These are phyloP conservation scores for Propithecus deckenii DNA, from an alignment of 2,797 vertebrate species.

Conservation along the genomic window DNA sequence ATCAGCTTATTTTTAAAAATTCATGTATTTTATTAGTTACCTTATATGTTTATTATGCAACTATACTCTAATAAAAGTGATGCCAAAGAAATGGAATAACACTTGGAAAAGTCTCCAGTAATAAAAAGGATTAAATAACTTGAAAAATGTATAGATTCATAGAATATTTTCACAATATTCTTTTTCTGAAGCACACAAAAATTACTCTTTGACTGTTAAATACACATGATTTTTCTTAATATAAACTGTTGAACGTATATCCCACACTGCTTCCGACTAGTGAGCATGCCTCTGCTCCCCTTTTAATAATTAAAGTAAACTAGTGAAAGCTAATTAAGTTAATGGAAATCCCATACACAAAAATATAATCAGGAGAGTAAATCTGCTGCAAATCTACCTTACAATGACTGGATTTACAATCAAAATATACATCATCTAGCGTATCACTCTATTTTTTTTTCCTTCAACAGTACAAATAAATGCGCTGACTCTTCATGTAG, in stretches of 20 bases:
- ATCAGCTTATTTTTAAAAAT: not conserved
- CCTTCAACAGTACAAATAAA: not conserved
- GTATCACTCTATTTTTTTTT: not conserved
- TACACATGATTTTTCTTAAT: not conserved
- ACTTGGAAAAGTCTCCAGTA: not conserved
- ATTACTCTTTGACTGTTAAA: not conserved
- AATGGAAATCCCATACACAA: not conserved
- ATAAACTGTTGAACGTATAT: not conserved
- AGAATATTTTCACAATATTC: not conserved
- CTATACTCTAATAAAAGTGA: not conserved
- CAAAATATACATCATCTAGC: not conserved
- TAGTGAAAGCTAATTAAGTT: not conserved
- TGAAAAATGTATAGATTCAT: not conserved
- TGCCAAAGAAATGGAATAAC: not conserved
- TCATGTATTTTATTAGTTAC: not conserved
- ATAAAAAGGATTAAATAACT: not conserved
- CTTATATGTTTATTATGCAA: not conserved
- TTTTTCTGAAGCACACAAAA: not conserved
- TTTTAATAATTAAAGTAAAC: not conserved
- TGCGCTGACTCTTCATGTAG: not conserved
- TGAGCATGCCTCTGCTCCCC: not conserved
- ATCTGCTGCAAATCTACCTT: not conserved
- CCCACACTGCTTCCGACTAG: not conserved
- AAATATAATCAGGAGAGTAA: not conserved
- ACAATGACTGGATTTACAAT: not conserved